Evolutionary conservation across 2,888 invertebrate genomes (phyloP).

Genomic region (Mycogona germanica): DNA sequence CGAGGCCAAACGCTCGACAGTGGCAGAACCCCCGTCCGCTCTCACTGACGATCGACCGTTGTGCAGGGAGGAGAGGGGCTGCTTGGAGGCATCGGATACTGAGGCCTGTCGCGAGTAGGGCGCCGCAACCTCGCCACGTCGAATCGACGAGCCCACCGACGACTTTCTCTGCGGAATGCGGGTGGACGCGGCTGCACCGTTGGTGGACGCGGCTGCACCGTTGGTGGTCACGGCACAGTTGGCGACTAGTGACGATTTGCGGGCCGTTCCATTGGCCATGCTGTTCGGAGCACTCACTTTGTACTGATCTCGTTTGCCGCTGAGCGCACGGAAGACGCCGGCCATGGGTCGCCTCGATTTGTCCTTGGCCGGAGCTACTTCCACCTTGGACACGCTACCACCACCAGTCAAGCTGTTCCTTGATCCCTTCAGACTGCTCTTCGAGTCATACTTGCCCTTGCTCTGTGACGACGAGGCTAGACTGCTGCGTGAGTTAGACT

Average conservation of each 20-base stretch:
- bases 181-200: background rate
- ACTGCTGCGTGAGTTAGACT: slow-evolving; percentile 39
- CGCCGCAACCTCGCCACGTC: background rate
- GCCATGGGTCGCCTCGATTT: slow-evolving; percentile 41
- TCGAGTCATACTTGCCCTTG: slow-evolving; percentile 41
- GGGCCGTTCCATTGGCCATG: background rate
- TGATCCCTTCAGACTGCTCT: slow-evolving; percentile 67
- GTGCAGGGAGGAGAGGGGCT: slow-evolving; percentile 1
- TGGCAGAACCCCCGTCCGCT: background rate
- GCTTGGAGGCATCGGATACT: slow-evolving; percentile 9
- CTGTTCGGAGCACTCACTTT: background rate
- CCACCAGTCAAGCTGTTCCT: slow-evolving; percentile 71
- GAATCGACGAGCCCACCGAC: background rate
- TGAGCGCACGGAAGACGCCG: background rate
- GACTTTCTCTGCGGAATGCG: background rate
- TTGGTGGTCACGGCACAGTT: background rate
- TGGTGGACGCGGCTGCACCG: background rate
- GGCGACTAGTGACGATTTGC: background rate
- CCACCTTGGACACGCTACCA: slow-evolving; percentile 54
- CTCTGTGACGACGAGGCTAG: slow-evolving; percentile 30
- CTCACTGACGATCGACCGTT: background rate
- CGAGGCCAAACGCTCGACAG: background rate
- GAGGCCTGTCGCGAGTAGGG: background rate
- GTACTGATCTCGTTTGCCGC: background rate
- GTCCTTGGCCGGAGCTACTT: slow-evolving; percentile 65